Conservation (phyloP, 2,888 invertebrate species). For the Melanotus villosus region DNA sequence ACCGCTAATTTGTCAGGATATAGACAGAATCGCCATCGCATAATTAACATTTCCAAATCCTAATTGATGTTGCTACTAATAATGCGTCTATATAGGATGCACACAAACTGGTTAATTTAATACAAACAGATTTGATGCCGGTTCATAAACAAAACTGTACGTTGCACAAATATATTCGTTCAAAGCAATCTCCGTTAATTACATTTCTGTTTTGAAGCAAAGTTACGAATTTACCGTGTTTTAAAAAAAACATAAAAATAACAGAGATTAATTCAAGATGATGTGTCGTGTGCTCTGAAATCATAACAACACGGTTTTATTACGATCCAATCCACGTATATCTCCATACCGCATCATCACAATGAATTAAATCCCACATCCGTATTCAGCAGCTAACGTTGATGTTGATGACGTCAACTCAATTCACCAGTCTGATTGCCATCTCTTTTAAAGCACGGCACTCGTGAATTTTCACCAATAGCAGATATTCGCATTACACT, state of each 20-base stretch:
- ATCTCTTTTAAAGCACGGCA: conserved; percentile 22
- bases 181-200: too few relatives aligned
- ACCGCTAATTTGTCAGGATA: too few relatives aligned
- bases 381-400: conserved; percentile 34
- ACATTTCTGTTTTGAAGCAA: too few relatives aligned
- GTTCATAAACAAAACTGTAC: too few relatives aligned
- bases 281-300: background rate
- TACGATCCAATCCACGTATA: conserved; percentile 35
- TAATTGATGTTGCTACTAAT: background rate
- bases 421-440: conserved; percentile 34
- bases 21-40: too few relatives aligned
- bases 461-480: background rate
- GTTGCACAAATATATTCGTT: too few relatives aligned
- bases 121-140: too few relatives aligned
- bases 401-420: conserved; percentile 40
- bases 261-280: conserved; percentile 6
- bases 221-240: background rate
- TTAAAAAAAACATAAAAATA: background rate
- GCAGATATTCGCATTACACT: conserved; percentile 4
- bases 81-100: background rate
- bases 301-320: conserved; percentile 26
- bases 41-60: background rate
- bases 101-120: background rate
- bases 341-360: conserved; percentile 33
- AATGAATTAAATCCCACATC: conserved; percentile 44